Evolutionary conservation across 37 sponge, comb jelly and placozoan genomes (phyloP), one percentile per base, ranked within the genome.

Genomic region (Ephydatia muelleri): DNA sequence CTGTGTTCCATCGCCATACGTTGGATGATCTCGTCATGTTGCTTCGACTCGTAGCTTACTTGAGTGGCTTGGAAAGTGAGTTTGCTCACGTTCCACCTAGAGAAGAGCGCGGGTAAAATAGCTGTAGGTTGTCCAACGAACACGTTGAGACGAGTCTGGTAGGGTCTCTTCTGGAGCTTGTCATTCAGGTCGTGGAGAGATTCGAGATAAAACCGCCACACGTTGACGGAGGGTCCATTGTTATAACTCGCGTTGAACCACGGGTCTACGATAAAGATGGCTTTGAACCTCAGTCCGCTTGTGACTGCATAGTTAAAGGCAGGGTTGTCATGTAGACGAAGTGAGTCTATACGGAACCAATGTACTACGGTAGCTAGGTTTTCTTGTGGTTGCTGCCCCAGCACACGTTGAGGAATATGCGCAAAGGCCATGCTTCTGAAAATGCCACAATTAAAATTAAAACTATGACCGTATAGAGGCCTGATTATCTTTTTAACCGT

Each of bases 271-370:
- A n/a, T n/a, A n/a, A 11, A 70, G 78, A 79, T 83, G 13, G 78
- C 79, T 35, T 84, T 78, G 75, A 87, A 87, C 84, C 80, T 87
- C 47, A 85, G 85, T 12, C 80, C 72, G 3, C 67, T 77, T 1
- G 77, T 31, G 67, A 91, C 86, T 23, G 95, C 87, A 26, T 91
- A 73, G 5, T 31, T 47, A 85, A 94, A 91, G 13, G 95, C 73
- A 33, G 95, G 86, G 48, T 94, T 94, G 81, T 94, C 95, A 74
- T 88, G 89, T 6, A 94, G 84, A 2, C 95, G 88, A n/a, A 94
- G 85, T 14, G 82, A 82, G 68, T 82, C 91, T 23, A 84, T 33
- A 32, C 89, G 77, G 79, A 94, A 94, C 87, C 91, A 87, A 64
- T 94, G 95, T 16, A 94, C 47, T 6, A 43, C 43, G 43, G n/a